A percentile compares a stretch with the other conserved stretches of the same genome.
Conservation (phyloP, 30 jellyfish, hydroid and myxozoan species). For the Pseudorhiza aurosa region DNA sequence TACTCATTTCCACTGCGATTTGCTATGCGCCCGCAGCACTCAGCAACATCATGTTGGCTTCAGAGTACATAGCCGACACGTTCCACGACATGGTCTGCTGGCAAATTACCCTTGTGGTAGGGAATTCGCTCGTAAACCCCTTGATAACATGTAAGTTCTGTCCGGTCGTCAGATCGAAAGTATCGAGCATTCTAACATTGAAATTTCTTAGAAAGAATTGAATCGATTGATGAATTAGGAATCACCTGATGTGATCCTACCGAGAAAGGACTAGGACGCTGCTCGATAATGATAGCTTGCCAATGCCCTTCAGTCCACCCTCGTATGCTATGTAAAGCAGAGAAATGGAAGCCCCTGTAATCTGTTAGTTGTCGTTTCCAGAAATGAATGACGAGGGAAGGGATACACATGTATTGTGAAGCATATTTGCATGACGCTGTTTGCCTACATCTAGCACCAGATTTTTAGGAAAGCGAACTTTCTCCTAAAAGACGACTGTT, state of each 20-base stretch:
- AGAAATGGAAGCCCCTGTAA: too few species aligned
- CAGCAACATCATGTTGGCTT: not conserved
- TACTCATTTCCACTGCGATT: slow-evolving; percentile 5
- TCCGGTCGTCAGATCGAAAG: not conserved
- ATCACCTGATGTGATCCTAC: not conserved
- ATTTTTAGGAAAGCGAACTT: too few species aligned
- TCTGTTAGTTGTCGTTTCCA: too few species aligned
- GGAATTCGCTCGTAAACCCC: slow-evolving; percentile 24
- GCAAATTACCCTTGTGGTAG: slow-evolving; percentile 9
- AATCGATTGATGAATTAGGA: not conserved
- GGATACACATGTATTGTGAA: too few species aligned
- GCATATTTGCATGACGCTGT: too few species aligned
- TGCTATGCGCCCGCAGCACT: slow-evolving; percentile 11
- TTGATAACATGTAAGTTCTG: slow-evolving; percentile 8
- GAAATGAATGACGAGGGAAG: too few species aligned
- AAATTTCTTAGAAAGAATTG: not conserved
- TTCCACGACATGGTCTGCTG: slow-evolving; percentile 5
- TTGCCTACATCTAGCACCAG: too few species aligned
- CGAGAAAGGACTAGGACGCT: slow-evolving; percentile 13
- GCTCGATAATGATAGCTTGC: not conserved
- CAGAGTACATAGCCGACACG: not conserved
- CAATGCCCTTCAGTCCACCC: not conserved
- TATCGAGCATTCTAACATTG: not conserved
- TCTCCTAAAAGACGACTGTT: too few species aligned
- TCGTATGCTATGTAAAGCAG: too few species aligned